Evolutionary conservation across 2,113 vertebrate genomes (phyloP), one percentile per base, ranked within the genome.

Genomic region (Lepisosteus oculatus): DNA sequence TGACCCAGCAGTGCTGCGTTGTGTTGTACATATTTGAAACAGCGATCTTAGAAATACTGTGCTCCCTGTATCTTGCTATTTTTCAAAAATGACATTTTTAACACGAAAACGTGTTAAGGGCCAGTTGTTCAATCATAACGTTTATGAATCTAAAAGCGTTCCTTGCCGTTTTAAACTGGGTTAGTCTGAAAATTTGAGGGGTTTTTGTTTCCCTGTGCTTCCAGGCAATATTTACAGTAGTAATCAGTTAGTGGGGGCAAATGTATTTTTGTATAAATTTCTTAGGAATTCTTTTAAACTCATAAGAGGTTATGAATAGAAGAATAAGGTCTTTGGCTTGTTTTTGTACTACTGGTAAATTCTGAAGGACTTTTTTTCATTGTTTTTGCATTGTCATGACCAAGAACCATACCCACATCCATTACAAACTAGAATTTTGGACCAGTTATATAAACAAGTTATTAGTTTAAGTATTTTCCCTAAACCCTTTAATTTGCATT

Each of bases 101-200:
- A 90, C 91, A 92, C 86, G 91, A 89, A 91, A 86, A 85, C 91
- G 87, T 92, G 87, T 91, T 88, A 90, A 89, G 90, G 89, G 85
- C 87, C 89, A 86, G 84, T 92, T 91, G 89, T 91, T 87, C 84
- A 79, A 75, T 89, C 85, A 80, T 87, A 88, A 92, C 86, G 83
- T 90, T 82, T 90, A 88, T 93, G 89, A 94, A 90, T 93, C 86
- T 93, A 90, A 93, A 95, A 93, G 86, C 90, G 95, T 96, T 96
- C 93, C 91, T 89, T 84, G 81, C 47, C 72, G 83, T 89, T 87
- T 91, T 86, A 89, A 87, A 85, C 85, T 91, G 90, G 89, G 88
- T 84, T 83, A 81, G 83, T 81, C 4, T 77, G 80, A 84, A 76
- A 85, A 41, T 29, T 17, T 65, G 62, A 67, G 56, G 13, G 55